A percentile compares a stretch with the other conserved stretches of the same genome.
These are phyloP conservation scores for Aquila chrysaetos DNA, from an alignment of 2,797 vertebrate species.

Conservation along the genomic window DNA sequence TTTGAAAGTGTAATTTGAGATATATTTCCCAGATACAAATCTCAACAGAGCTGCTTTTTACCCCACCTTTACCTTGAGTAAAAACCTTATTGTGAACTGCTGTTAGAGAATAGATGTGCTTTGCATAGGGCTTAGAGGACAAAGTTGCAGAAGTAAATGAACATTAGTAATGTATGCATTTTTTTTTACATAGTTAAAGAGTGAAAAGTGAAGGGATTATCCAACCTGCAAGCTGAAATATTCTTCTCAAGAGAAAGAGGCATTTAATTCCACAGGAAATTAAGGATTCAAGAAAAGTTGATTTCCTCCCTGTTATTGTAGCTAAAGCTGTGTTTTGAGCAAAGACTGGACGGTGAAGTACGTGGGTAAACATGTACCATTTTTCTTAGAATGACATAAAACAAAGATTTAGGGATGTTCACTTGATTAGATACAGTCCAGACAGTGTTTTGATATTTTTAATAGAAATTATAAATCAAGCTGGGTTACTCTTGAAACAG, in stretches of 20 bases:
- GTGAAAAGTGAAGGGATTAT: not conserved
- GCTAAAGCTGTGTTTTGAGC: not conserved
- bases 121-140: not conserved
- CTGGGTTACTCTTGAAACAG: not conserved
- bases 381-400: not conserved
- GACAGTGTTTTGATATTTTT: not conserved
- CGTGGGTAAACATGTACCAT: not conserved
- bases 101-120: not conserved
- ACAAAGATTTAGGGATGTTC: not conserved
- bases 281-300: not conserved
- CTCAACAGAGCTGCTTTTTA: not conserved
- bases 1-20: not conserved
- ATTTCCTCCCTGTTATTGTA: not conserved
- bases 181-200: not conserved
- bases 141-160: not conserved
- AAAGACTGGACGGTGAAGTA: not conserved
- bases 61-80: not conserved
- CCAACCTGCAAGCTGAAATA: not conserved
- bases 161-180: not conserved
- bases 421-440: not conserved
- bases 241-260: constrained; percentile 18
- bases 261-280: constrained; percentile 17
- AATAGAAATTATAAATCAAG: constrained; percentile 8
- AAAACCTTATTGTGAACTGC: not conserved
- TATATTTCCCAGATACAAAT: not conserved